These are phyloP conservation scores for Andricus curvator DNA, from an alignment of 2,888 invertebrate species.

Conservation along the genomic window DNA sequence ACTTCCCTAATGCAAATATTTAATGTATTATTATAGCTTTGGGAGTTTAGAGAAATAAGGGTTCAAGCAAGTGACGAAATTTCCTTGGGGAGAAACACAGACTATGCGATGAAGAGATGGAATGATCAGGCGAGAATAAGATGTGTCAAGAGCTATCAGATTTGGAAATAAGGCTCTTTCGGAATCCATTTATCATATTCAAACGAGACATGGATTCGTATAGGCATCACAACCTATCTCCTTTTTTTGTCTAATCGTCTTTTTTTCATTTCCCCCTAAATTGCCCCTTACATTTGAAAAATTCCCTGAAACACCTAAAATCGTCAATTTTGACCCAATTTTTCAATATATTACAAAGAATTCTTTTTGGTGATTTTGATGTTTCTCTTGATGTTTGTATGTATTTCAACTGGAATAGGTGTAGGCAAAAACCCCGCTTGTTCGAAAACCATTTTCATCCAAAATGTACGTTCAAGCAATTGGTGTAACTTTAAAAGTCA, in stretches of 20 bases:
- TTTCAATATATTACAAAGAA: too few relatives aligned
- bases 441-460: constrained; percentile 86
- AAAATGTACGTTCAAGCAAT: constrained; percentile 84
- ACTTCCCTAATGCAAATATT: constrained; percentile 9
- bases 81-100: constrained; percentile 33
- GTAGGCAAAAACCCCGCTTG: constrained; percentile 87
- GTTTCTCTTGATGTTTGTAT: constrained; percentile 77
- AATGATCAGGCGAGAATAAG: constrained; percentile 25
- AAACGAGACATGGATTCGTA: constrained; percentile 2
- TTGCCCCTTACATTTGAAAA: too few relatives aligned
- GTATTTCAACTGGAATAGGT: constrained; percentile 87
- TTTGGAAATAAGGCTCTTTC: constrained; percentile 6
- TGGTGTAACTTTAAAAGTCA: constrained; percentile 70
- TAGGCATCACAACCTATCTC: too few relatives aligned
- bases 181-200: constrained; percentile 34
- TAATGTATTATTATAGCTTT: constrained; percentile 23
- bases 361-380: too few relatives aligned
- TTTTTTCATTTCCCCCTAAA: too few relatives aligned
- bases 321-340: too few relatives aligned
- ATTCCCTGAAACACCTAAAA: too few relatives aligned
- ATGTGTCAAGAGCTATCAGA: constrained; percentile 32
- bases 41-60: not conserved
- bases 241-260: too few relatives aligned
- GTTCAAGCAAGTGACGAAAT: not conserved
- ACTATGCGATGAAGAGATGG: constrained; percentile 29